These are phyloP conservation scores for Pollimyrus isidori DNA, from an alignment of 2,113 vertebrate genomes.

Conservation along the genomic window DNA sequence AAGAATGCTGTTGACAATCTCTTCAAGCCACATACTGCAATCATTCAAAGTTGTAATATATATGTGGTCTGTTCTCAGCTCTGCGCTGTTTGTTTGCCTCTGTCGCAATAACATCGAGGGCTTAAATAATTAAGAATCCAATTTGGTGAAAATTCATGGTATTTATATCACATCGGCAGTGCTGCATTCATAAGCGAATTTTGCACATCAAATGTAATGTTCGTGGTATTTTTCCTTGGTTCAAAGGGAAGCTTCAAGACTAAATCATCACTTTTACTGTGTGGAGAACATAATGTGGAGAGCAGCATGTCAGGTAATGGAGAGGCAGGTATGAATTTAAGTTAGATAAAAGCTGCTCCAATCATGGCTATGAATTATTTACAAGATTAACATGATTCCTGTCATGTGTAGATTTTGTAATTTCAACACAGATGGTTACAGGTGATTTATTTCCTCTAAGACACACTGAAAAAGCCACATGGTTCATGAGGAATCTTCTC, in stretches of 20 bases:
- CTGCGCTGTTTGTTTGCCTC: not conserved
- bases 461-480: not conserved
- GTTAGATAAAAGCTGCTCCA: not conserved
- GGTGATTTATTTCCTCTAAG: not conserved
- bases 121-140: not conserved
- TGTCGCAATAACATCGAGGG: not conserved
- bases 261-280: not conserved
- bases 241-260: not conserved
- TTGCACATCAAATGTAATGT: not conserved
- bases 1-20: not conserved
- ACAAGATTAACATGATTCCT: not conserved
- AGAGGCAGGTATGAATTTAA: not conserved
- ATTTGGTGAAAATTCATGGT: not conserved
- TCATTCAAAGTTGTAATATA: not conserved
- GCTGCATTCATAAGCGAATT: not conserved
- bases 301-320: not conserved
- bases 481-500: not conserved
- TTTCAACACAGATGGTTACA: not conserved
- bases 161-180: not conserved
- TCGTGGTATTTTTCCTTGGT: not conserved
- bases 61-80: not conserved
- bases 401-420: not conserved
- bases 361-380: not conserved
- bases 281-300: not conserved
- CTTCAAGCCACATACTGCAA: not conserved